Evolutionary conservation across 2,888 invertebrate species (phyloP).

Genomic region (Lasioglossum leucozonium): DNA sequence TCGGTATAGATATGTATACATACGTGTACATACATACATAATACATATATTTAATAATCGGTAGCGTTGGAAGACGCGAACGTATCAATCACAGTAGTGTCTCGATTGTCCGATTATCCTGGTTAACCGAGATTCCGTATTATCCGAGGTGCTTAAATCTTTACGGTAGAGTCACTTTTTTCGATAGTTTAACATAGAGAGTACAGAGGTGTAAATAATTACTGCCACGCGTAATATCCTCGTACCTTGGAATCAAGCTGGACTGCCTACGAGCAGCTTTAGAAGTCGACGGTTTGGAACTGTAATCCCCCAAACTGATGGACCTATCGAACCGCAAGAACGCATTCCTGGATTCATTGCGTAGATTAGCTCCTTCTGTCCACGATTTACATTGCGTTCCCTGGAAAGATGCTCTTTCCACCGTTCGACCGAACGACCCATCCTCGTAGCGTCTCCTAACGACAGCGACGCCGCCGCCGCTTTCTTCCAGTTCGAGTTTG

Average conservation of each 20-base stretch:
- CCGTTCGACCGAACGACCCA: constrained; percentile 34
- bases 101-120: too few species aligned
- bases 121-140: too few species aligned
- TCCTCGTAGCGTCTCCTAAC: constrained; percentile 54
- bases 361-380: constrained; percentile 62
- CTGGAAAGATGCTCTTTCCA: constrained; percentile 48
- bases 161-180: too few species aligned
- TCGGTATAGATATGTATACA: neutral
- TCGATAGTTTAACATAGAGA: too few species aligned
- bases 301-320: constrained; percentile 56
- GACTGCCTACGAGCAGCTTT: constrained; percentile 24
- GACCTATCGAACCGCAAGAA: constrained; percentile 55
- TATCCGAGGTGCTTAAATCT: too few species aligned
- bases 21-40: neutral
- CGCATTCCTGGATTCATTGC: constrained; percentile 14
- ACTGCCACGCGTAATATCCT: neutral
- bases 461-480: neutral
- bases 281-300: constrained; percentile 41
- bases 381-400: constrained; percentile 67
- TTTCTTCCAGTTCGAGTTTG: constrained; percentile 24
- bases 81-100: too few species aligned
- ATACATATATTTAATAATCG: neutral
- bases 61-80: too few species aligned
- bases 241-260: constrained; percentile 58
- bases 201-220: too few species aligned